These are phyloP conservation scores for Perccottus glenii DNA, from an alignment of 2,113 vertebrate species.

Conservation along the genomic window DNA sequence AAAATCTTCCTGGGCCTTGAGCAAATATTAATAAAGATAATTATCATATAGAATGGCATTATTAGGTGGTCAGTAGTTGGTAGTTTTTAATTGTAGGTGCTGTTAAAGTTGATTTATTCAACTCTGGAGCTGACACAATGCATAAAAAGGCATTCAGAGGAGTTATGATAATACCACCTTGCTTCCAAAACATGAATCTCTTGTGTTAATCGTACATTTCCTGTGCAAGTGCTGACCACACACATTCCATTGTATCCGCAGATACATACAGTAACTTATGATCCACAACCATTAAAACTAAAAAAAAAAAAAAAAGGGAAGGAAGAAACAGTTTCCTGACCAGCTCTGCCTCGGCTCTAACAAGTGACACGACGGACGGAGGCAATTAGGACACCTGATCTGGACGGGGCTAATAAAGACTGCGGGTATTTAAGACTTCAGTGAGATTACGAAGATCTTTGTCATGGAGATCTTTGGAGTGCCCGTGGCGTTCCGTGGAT, in stretches of 20 bases:
- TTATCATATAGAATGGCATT: no score
- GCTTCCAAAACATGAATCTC: slow-evolving; percentile 3
- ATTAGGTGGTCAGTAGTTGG: no score
- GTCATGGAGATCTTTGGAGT: slow-evolving; percentile 67
- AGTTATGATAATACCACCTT: not conserved
- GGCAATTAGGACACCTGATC: slow-evolving; percentile 69
- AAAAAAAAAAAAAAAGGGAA: slow-evolving; percentile 7
- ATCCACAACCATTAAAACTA: not conserved
- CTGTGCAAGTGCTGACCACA: slow-evolving; percentile 6
- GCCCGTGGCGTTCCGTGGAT: slow-evolving; percentile 58
- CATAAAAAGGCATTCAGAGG: no score
- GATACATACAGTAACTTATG: not conserved
- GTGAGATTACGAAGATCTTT: slow-evolving; percentile 71
- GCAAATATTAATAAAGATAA: no score
- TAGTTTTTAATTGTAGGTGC: no score
- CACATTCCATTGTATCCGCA: slow-evolving; percentile 1
- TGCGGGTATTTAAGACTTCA: slow-evolving; percentile 64
- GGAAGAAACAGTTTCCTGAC: slow-evolving; percentile 19
- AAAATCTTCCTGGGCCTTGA: no score
- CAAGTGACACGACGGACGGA: slow-evolving; percentile 47
- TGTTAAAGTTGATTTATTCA: no score
- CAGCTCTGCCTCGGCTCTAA: slow-evolving; percentile 22
- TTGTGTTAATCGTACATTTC: not conserved
- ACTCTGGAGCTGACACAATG: not conserved
- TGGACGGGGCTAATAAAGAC: slow-evolving; percentile 58